These are phyloP conservation scores for Gasterosteus aculeatus DNA, from an alignment of 2,113 vertebrate genomes.

Conservation along the genomic window DNA sequence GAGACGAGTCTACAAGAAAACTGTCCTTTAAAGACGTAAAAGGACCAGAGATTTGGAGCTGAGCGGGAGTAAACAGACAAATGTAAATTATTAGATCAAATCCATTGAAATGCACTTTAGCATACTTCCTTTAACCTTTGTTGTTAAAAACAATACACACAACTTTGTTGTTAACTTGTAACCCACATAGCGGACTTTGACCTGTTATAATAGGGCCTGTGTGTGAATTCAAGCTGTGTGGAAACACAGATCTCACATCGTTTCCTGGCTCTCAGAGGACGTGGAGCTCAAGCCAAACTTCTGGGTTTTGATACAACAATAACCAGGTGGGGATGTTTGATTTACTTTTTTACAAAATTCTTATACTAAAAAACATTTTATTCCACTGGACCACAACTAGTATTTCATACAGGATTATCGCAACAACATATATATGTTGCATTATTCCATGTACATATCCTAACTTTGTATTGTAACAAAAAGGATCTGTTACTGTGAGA, in stretches of 20 bases:
- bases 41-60: background rate
- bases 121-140: background rate
- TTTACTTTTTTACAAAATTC: background rate
- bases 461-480: no score
- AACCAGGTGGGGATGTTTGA: constrained; percentile 36
- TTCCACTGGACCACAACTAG: background rate
- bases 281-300: background rate
- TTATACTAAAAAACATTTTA: background rate
- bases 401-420: background rate
- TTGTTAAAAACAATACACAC: accelerated
- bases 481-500: no score
- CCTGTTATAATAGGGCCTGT: background rate
- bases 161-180: background rate
- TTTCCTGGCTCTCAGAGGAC: background rate
- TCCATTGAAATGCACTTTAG: background rate
- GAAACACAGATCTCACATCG: background rate
- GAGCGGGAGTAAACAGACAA: background rate
- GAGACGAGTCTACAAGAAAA: background rate
- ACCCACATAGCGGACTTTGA: constrained; percentile 42
- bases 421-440: no score
- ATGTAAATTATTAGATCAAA: background rate
- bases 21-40: background rate
- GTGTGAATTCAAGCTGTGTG: background rate
- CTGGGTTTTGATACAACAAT: constrained; percentile 7
- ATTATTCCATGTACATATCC: no score